A percentile compares a stretch with the other conserved stretches of the same genome.
Conservation (phyloP, 2,888 invertebrate species). For the Ichneumon xanthorius region DNA sequence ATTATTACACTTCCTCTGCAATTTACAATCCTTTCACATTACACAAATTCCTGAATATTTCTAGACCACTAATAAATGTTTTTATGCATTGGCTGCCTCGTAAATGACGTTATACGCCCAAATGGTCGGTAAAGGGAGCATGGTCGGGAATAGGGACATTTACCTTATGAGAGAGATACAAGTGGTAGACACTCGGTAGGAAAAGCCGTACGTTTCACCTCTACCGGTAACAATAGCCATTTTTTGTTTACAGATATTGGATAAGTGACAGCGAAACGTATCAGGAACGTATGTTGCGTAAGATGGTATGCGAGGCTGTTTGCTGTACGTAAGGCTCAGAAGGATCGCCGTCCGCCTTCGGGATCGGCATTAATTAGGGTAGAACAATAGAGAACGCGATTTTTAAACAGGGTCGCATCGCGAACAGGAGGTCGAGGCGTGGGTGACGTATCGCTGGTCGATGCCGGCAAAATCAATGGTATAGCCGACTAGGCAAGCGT, state of each 20-base stretch:
- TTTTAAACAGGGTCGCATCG: constrained; percentile 81
- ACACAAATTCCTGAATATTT: too few species aligned
- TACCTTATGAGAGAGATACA: background rate
- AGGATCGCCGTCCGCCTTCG: constrained; percentile 6
- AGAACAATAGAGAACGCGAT: constrained; percentile 84
- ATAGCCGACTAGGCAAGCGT: background rate
- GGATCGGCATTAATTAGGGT: constrained; percentile 81
- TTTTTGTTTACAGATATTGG: constrained; percentile 84
- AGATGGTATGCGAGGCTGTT: constrained; percentile 45
- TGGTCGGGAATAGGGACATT: too few species aligned
- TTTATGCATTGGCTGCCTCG: too few species aligned
- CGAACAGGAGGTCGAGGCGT: constrained; percentile 81
- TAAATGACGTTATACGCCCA: too few species aligned
- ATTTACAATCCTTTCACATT: too few species aligned
- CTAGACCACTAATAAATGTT: too few species aligned
- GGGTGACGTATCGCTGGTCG: constrained; percentile 78
- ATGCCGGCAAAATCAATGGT: constrained; percentile 56
- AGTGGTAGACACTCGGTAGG: background rate
- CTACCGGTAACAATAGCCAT: constrained; percentile 77
- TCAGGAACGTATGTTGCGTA: constrained; percentile 77
- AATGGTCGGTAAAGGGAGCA: too few species aligned
- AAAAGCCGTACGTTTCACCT: constrained; percentile 71
- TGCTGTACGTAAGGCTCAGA: background rate
- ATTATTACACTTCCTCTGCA: too few species aligned
- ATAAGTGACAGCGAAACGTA: constrained; percentile 83